Evolutionary conservation across 2,888 invertebrate genomes (phyloP).

Genomic region (Troglohyphantes excavatus): DNA sequence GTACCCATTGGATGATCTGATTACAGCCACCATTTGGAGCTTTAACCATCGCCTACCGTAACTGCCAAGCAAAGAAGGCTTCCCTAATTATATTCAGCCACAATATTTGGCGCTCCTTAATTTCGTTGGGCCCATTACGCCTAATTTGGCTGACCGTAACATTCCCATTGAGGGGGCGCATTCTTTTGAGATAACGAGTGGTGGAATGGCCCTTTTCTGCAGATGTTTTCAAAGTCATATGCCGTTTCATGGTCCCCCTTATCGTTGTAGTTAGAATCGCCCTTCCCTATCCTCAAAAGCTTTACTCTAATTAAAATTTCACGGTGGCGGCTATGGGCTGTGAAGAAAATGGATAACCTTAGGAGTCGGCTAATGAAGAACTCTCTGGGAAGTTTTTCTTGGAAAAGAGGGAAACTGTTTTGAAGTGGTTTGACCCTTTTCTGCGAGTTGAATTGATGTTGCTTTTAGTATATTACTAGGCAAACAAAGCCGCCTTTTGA

Average conservation of each 20-base stretch:
- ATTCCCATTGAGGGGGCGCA: conserved; percentile 45
- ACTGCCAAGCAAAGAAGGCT: conserved; percentile 29
- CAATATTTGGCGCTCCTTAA: conserved; percentile 77
- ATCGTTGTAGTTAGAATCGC: conserved; percentile 32
- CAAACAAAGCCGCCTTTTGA: no score
- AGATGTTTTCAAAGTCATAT: conserved; percentile 50
- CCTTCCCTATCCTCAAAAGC: conserved; percentile 52
- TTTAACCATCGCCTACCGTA: conserved; percentile 34
- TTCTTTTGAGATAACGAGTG: conserved; percentile 66
- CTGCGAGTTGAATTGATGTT: no score
- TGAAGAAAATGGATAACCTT: conserved; percentile 75
- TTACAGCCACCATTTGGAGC: conserved; percentile 61
- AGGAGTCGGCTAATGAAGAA: conserved; percentile 70
- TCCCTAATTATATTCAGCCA: conserved; percentile 76
- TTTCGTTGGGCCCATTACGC: conserved; percentile 63
- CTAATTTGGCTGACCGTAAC: conserved; percentile 75
- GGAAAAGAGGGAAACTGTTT: conserved; percentile 30
- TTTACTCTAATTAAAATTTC: conserved; percentile 77
- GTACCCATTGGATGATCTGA: conserved; percentile 70
- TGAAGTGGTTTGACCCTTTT: no score
- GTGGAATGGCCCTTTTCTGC: conserved; percentile 50
- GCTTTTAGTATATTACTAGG: no score
- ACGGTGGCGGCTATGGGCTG: conserved; percentile 74
- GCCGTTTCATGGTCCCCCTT: conserved; percentile 45
- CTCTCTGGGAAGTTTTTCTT: conserved; percentile 33